Conservation (phyloP, 2,797 vertebrate genomes). For the Spinibarbus caldwelli region DNA sequence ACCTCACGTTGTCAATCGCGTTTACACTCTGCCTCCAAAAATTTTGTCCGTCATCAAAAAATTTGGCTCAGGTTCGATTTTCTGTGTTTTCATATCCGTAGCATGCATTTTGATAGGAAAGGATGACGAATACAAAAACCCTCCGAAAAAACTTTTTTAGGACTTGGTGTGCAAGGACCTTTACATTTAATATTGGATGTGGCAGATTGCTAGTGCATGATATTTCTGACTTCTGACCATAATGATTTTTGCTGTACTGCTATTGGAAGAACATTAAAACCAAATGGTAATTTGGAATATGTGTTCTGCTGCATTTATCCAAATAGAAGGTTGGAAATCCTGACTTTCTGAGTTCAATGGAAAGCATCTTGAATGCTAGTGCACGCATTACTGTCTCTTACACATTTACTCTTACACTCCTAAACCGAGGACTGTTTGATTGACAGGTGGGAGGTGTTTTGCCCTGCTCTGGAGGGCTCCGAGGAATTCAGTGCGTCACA, state of each 20-base stretch:
- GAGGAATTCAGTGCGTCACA: slow-evolving; percentile 87
- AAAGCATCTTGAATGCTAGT: neutral
- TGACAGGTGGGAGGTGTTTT: slow-evolving; percentile 89
- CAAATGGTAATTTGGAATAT: neutral
- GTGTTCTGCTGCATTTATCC: neutral
- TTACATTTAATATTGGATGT: neutral
- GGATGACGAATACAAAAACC: too few species aligned
- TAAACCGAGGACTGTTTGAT: slow-evolving; percentile 40
- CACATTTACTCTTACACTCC: neutral
- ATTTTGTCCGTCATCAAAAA: too few species aligned
- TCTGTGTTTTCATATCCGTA: too few species aligned
- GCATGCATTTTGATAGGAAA: too few species aligned
- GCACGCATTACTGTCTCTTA: neutral
- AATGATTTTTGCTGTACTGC: neutral
- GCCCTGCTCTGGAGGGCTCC: slow-evolving; percentile 80
- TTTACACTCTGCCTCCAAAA: too few species aligned
- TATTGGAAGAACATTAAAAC: neutral
- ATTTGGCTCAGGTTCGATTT: too few species aligned
- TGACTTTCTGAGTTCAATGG: neutral
- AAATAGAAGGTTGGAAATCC: neutral
- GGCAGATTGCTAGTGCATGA: neutral
- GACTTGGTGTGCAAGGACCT: too few species aligned
- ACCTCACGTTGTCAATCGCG: too few species aligned
- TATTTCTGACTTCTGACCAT: neutral
- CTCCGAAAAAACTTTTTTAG: too few species aligned